Evolutionary conservation across 1,140 invertebrate genomes (phyloP).

Genomic region (Druon quercuslanigerum): DNA sequence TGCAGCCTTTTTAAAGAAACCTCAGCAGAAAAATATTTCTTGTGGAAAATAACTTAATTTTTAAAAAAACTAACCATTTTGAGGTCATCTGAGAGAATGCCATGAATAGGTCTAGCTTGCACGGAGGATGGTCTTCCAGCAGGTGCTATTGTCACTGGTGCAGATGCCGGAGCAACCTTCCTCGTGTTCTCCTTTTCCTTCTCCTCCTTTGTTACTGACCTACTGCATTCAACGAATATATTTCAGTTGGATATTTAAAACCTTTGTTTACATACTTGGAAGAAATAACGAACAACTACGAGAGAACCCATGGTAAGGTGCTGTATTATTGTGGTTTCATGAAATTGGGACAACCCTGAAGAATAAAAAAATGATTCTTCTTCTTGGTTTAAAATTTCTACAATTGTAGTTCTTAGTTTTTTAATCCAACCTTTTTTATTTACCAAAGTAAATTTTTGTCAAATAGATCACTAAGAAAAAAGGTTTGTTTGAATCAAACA

Average conservation of each 20-base stretch:
- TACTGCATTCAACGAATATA: conserved; percentile 61
- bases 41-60: conserved; percentile 18
- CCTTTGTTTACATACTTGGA: conserved; percentile 8
- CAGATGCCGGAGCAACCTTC: conserved; percentile 75
- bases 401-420: too few relatives aligned
- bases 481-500: too few relatives aligned
- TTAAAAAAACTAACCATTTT: conserved; percentile 60
- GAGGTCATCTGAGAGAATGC: conserved; percentile 66
- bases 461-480: too few relatives aligned
- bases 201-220: conserved; percentile 89
- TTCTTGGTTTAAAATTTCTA: too few relatives aligned
- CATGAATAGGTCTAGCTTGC: conserved; percentile 68
- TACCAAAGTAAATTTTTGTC: too few relatives aligned
- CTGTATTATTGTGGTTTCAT: neutral
- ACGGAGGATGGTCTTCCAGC: conserved; percentile 72
- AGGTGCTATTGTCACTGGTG: conserved; percentile 58
- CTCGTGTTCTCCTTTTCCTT: conserved; percentile 91
- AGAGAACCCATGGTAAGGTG: conserved; percentile 54
- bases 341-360: too few relatives aligned
- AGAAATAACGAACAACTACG: conserved; percentile 54
- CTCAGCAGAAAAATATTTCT: conserved; percentile 18
- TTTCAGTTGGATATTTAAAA: conserved; percentile 27
- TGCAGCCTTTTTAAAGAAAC: too few relatives aligned
- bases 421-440: too few relatives aligned
- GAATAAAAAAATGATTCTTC: too few relatives aligned